Evolutionary conservation across 2,797 vertebrate genomes (phyloP).

Genomic region (Parauchenoglanis punctatus): DNA sequence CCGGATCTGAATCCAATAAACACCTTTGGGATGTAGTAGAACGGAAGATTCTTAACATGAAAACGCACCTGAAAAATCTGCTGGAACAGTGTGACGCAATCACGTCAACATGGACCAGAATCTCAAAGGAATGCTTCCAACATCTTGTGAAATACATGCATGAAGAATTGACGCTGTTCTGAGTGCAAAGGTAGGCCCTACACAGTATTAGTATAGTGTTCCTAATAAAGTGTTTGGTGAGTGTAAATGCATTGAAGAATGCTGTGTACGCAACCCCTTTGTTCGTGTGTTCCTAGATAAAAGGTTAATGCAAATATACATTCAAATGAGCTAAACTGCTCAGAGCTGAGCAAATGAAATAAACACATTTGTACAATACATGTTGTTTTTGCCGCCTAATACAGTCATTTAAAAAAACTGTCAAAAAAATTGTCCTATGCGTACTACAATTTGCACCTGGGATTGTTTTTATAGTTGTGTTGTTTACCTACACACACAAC

Average conservation of each 20-base stretch:
- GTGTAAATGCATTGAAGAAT: conserved; percentile 8
- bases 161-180: not conserved
- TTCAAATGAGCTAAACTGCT: conserved; percentile 76
- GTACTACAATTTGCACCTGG: not conserved
- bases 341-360: conserved; percentile 30
- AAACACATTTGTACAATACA: conserved; percentile 12
- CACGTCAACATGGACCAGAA: not conserved
- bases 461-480: conserved; percentile 33
- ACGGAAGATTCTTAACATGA: too few species aligned
- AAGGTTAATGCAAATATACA: conserved; percentile 75
- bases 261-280: not conserved
- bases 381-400: conserved; percentile 4
- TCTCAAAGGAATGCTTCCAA: not conserved
- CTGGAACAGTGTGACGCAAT: not conserved
- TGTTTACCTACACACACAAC: conserved; percentile 51
- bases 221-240: not conserved
- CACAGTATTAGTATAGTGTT: too few species aligned
- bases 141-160: not conserved
- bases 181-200: not conserved
- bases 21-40: not conserved
- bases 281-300: conserved; percentile 40
- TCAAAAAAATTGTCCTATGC: not conserved
- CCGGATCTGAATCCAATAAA: not conserved
- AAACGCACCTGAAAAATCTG: not conserved
- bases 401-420: not conserved